A percentile compares a stretch with the other conserved stretches of the same genome.
phyloP scores from a whole-genome alignment of 2,113 vertebrate species.

The Neodon shergylaensis region DNA sequence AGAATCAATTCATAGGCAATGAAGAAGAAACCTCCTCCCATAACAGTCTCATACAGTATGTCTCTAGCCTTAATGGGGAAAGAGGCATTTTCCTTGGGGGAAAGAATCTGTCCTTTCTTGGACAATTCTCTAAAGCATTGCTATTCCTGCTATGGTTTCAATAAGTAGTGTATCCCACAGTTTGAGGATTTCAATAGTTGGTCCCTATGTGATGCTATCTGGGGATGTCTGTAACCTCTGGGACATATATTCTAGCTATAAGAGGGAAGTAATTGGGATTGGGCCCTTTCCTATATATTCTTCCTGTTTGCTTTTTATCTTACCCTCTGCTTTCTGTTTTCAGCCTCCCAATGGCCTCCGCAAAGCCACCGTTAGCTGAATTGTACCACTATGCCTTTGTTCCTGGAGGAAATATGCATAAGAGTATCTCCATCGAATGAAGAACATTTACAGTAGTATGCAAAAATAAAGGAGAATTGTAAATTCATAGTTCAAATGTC shows the following conservation, averaged over 20 bases:
- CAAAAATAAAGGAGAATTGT: background rate
- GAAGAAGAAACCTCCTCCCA: background rate
- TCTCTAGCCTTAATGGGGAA: background rate
- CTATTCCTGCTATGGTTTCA: background rate
- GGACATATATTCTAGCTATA: background rate
- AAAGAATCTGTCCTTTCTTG: background rate
- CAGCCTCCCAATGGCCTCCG: background rate
- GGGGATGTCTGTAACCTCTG: background rate
- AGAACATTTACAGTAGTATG: background rate
- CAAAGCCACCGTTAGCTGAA: no score
- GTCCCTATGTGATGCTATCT: background rate
- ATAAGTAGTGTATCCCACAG: background rate
- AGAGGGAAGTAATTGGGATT: background rate
- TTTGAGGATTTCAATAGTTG: background rate
- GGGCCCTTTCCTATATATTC: background rate
- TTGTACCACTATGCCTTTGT: no score
- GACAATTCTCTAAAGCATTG: constrained; percentile 38
- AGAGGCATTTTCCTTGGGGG: background rate
- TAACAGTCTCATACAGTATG: background rate
- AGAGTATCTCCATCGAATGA: background rate
- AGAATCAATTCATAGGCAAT: background rate
- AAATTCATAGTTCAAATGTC: background rate
- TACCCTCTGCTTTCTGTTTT: background rate
- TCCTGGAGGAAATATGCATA: background rate
- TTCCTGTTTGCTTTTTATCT: background rate